Conservation (phyloP, 2,797 vertebrate species). For the Fistularia commersonii region DNA sequence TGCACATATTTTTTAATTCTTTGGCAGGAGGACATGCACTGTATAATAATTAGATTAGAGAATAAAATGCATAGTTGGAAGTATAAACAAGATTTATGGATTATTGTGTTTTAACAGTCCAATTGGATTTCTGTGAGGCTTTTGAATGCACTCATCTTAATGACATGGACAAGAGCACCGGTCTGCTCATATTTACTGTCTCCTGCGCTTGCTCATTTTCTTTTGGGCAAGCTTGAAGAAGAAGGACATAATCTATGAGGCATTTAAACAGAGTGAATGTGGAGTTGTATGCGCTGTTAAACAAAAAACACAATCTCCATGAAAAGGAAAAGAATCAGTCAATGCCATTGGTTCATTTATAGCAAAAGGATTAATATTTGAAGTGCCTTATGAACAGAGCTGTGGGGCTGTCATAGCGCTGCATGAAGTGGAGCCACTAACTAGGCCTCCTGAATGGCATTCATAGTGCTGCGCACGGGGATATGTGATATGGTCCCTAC, state of each 20-base stretch:
- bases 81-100: conserved; percentile 14
- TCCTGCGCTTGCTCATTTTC: conserved; percentile 60
- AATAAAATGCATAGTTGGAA: background rate
- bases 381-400: conserved; percentile 21
- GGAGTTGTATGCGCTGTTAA: conserved; percentile 59
- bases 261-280: conserved; percentile 63
- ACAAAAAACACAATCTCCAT: conserved; percentile 52
- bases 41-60: background rate
- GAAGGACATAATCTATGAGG: conserved; percentile 66
- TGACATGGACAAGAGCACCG: conserved; percentile 48
- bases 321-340: conserved; percentile 56
- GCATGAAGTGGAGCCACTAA: conserved; percentile 32
- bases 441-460: conserved; percentile 46
- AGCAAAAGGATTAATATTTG: conserved; percentile 46
- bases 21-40: background rate
- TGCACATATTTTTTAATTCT: background rate
- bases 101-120: conserved; percentile 33
- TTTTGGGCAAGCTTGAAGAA: conserved; percentile 67
- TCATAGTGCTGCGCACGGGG: conserved; percentile 49
- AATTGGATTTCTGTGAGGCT: conserved; percentile 49
- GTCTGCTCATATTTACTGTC: conserved; percentile 63
- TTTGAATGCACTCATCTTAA: conserved; percentile 56
- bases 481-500: conserved; percentile 62
- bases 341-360: conserved; percentile 53
- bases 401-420: conserved; percentile 10